Evolutionary conservation across 2,797 vertebrate genomes (phyloP).

Genomic region (Clarias laeviceps): DNA sequence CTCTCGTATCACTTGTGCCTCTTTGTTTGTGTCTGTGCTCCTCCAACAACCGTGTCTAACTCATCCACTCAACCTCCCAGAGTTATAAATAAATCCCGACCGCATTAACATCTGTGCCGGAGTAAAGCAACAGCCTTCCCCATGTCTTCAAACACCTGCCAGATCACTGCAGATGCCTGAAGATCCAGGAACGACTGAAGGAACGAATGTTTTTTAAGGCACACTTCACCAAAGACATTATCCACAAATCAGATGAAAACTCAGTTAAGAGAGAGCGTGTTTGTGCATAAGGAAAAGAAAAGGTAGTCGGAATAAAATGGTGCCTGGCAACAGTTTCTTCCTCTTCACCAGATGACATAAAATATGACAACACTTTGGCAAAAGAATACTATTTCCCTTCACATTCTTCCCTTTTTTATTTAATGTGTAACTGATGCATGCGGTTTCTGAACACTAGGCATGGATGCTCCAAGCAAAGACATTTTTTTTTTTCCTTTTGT

Average conservation of each 20-base stretch:
- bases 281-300: not conserved
- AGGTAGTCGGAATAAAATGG: not conserved
- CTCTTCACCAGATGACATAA: not conserved
- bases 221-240: slow-evolving; percentile 19
- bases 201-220: not conserved
- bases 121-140: slow-evolving; percentile 41
- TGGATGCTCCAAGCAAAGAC: not conserved
- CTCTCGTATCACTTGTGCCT: slow-evolving; percentile 69
- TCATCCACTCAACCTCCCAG: slow-evolving; percentile 27
- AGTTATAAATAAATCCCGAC: slow-evolving; percentile 54
- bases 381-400: not conserved
- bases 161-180: slow-evolving; percentile 14
- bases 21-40: slow-evolving; percentile 35
- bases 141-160: not conserved
- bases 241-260: slow-evolving; percentile 12
- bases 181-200: slow-evolving; percentile 2
- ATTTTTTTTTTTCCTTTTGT: not conserved
- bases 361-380: not conserved
- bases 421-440: not conserved
- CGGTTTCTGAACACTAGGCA: not conserved
- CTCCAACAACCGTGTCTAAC: not conserved
- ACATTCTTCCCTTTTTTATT: slow-evolving; percentile 2
- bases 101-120: slow-evolving; percentile 48
- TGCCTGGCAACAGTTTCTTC: not conserved
- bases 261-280: not conserved